Conservation (phyloP, 2,113 vertebrate species). For the Ascaphus truei region DNA sequence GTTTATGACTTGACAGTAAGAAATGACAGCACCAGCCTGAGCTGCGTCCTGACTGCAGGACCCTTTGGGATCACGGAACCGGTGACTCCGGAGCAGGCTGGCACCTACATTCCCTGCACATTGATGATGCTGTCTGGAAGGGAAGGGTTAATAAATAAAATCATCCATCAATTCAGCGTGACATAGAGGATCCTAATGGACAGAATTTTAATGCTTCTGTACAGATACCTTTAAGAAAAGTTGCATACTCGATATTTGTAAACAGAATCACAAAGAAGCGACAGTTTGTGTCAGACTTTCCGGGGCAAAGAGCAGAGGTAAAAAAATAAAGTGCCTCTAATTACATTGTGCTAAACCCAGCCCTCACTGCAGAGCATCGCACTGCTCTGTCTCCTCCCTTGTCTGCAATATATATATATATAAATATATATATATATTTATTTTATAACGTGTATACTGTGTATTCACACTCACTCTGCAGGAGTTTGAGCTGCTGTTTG, state of each 20-base stretch:
- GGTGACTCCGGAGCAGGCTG: no score
- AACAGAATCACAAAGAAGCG: constrained; percentile 27
- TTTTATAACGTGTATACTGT: no score
- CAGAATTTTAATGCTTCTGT: constrained; percentile 24
- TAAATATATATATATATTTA: no score
- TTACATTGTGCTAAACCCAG: not conserved
- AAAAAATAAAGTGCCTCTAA: constrained; percentile 30
- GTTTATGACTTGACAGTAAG: no score
- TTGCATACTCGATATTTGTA: constrained; percentile 25
- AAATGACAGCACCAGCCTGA: no score
- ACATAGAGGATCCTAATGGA: constrained; percentile 13
- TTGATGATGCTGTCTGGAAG: no score
- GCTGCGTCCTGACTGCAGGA: no score
- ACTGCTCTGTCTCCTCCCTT: not conserved
- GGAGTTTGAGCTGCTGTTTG: no score
- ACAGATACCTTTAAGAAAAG: constrained; percentile 20
- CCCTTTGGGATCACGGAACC: no score
- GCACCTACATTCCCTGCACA: no score
- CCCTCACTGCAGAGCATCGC: not conserved
- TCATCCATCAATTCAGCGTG: not conserved
- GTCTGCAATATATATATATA: no score
- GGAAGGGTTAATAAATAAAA: not conserved
- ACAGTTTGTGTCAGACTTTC: not conserved
- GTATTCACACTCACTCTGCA: no score
- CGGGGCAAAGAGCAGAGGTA: constrained; percentile 4